These are phyloP conservation scores for Drosophila insularis DNA, from an alignment of 1,140 invertebrate genomes.

Conservation along the genomic window DNA sequence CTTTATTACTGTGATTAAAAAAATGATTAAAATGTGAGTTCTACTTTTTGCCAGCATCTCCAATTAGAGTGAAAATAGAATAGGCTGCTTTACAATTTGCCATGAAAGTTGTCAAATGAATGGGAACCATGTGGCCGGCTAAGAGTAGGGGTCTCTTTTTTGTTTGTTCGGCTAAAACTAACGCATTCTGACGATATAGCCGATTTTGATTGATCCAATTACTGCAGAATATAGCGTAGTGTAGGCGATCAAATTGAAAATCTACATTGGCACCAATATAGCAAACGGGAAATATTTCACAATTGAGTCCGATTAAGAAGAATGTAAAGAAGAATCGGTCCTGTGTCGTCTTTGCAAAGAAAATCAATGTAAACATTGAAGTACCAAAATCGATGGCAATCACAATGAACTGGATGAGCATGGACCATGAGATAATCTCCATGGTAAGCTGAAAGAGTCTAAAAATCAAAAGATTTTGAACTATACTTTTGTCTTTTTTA, in stretches of 20 bases:
- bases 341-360: conserved; percentile 39
- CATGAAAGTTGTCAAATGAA: conserved; percentile 66
- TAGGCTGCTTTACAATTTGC: conserved; percentile 65
- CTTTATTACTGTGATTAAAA: too few relatives aligned
- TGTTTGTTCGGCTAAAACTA: conserved; percentile 62
- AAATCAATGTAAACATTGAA: conserved; percentile 40
- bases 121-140: conserved; percentile 61
- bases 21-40: neutral
- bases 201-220: conserved; percentile 69
- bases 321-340: conserved; percentile 41
- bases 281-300: conserved; percentile 64
- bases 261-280: conserved; percentile 66
- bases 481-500: neutral
- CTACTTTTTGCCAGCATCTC: conserved; percentile 10
- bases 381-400: conserved; percentile 54
- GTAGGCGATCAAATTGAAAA: conserved; percentile 39
- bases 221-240: conserved; percentile 54
- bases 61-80: conserved; percentile 67
- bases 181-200: conserved; percentile 36
- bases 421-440: conserved; percentile 53
- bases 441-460: conserved; percentile 47
- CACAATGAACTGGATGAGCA: conserved; percentile 67
- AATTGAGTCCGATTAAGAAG: conserved; percentile 40
- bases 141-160: conserved; percentile 24
- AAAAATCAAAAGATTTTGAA: neutral